Base-by-base conservation (phyloP, 2,797 vertebrate genomes). In the Rhinatrema bivittatum region DNA sequence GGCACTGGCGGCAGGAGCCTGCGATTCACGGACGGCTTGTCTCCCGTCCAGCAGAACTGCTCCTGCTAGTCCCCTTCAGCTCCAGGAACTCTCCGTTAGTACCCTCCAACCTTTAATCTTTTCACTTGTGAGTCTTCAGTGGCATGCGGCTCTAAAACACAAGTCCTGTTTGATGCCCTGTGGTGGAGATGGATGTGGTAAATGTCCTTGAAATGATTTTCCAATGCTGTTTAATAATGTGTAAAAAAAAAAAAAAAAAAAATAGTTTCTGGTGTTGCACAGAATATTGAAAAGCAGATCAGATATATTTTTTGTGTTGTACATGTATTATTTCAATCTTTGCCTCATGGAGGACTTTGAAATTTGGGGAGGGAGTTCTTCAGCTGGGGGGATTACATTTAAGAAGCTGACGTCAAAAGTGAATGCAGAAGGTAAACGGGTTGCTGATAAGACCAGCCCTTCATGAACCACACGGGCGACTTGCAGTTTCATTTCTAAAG, bases 21-120 rank as follows among this genome's bases (percentile, higher is more conserved):
- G 25, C 74, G 79, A 43, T 87, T 97, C 60, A 92, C 87, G 2
- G 92, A 97, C 62, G 91, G 86, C 61, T 86, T 88, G 0, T 57
- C 91, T 0, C 85, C 92, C 50, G 72, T 87, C 39, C 93, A 93
- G 67, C 92, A 93, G 76, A 94, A 87, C 67, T 97, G 94, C 53
- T 78, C 81, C 0, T 98, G 94, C 79, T 98, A 93, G 86, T 74
- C 40, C 31, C 43, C 16, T 36, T 13, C 10, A 14, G 29, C 16
- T 16, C 13, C 32, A 18, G 25, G 26, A 33, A 32, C 22, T 16
- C 35, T 49, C 31, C 3, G 28, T 32, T 18, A 30, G 38, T 11
- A 22, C 37, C 29, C 27, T 5, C 50, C 22, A 21, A 35, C 10
- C 29, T 17, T 16, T 21, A 14, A 23, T 39, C 41, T 38, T 49